Evolutionary conservation across 2,797 vertebrate species (phyloP), one percentile per base, ranked within the genome.

Genomic region (Tinamus major): DNA sequence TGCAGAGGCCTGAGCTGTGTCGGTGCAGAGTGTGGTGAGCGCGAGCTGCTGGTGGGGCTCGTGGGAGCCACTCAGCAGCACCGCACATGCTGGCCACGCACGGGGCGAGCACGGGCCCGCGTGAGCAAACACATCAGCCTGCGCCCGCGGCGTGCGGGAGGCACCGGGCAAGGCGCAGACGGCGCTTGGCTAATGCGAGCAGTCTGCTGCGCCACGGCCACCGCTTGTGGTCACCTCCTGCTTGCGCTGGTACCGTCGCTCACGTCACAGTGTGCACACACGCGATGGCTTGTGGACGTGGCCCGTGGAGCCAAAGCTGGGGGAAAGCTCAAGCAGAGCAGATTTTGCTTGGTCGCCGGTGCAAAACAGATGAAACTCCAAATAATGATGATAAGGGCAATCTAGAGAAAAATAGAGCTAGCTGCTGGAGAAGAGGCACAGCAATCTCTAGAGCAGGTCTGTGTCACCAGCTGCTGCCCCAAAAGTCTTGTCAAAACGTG

Each of bases 31-130:
- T 5, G 11, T 12, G 23, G 21, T 6, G 48, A 24, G 48, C 48
- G 19, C 21, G 48, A 49, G 48, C 11, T 49, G 48, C 48, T 24
- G 48, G 48, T 21, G 21, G 51, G 51, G 51, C 51, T 53, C 26
- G 26, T 29, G 51, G 51, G 49, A 15, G 51, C 24, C 3, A 90
- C n/a, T 62, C 69, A 10, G 58, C 48, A 56, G 69, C 42, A n/a
- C 41, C 27, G 48, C 18, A 2, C 0, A 2, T 55, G 6, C 2
- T 1, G 46, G 51, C 39, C 37, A 31, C 1, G 4, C 1, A 29
- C 12, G 1, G 2, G 18, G 67, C 15, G 56, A 74, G 31, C 0
- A 1, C 1, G 3, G 37, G 62, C 21, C 59, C 33, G 39, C 79
- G 13, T 81, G 33, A 10, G 61, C 44, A 42, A 59, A 29, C 2